A percentile compares a stretch with the other conserved stretches of the same genome.
These are phyloP conservation scores for Mystacides longicornis DNA, from an alignment of 2,888 invertebrate genomes.

Conservation along the genomic window DNA sequence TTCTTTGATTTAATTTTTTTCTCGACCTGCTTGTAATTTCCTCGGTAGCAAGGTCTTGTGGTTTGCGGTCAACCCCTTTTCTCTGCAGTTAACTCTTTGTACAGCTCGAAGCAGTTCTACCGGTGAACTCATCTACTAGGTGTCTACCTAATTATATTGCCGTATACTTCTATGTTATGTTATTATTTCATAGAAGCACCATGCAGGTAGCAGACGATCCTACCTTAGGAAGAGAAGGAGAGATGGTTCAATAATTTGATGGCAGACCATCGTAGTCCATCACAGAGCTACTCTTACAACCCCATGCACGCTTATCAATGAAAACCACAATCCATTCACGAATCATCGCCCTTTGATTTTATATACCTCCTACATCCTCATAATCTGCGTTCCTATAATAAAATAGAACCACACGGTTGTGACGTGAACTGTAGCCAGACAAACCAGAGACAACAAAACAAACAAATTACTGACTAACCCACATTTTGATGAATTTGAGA, in stretches of 20 bases:
- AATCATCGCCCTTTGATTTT: not conserved
- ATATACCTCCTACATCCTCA: not conserved
- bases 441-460: too few species aligned
- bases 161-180: not conserved
- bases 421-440: too few species aligned
- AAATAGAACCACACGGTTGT: too few species aligned
- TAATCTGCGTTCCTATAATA: not conserved
- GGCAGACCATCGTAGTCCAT: too few species aligned
- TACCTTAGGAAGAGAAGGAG: too few species aligned
- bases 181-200: not conserved
- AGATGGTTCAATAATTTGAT: too few species aligned
- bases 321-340: constrained; percentile 13
- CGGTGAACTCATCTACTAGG: not conserved
- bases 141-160: not conserved
- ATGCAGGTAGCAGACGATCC: too few species aligned
- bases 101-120: constrained; percentile 1
- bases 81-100: constrained; percentile 4
- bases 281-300: constrained; percentile 9
- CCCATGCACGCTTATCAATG: constrained; percentile 21
- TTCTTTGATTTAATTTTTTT: constrained; percentile 16
- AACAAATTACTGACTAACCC: too few species aligned
- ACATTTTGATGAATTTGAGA: too few species aligned
- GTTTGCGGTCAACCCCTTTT: constrained; percentile 18
- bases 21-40: constrained; percentile 21
- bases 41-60: constrained; percentile 20